phyloP scores from a whole-genome alignment of 2,797 vertebrate genomes.

The Etheostoma nigrum region DNA sequence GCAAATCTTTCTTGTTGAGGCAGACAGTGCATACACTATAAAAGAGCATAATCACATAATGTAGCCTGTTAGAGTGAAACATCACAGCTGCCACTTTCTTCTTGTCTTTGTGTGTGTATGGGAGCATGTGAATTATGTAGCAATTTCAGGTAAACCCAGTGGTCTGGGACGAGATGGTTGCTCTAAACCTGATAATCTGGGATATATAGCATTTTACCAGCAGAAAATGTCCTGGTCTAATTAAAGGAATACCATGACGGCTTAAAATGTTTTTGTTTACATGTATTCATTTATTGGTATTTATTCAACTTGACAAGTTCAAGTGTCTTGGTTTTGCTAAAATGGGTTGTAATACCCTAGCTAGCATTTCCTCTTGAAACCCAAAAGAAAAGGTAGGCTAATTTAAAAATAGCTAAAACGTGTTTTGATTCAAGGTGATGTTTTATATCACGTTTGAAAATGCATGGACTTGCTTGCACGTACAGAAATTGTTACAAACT shows the following conservation, averaged over 20 bases:
- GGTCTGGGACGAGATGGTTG: conserved; percentile 24
- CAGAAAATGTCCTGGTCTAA: neutral
- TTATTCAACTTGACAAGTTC: neutral
- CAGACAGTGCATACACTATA: conserved; percentile 32
- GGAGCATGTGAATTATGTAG: conserved; percentile 33
- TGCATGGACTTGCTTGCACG: neutral
- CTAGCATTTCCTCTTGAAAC: conserved; percentile 23
- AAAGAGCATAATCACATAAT: conserved; percentile 55
- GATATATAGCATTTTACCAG: conserved; percentile 7
- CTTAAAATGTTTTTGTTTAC: conserved; percentile 1
- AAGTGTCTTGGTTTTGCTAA: neutral
- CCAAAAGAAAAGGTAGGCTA: conserved; percentile 23
- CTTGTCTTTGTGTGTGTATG: neutral
- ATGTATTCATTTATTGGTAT: neutral
- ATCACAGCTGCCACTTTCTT: conserved; percentile 51
- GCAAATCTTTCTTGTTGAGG: conserved; percentile 44
- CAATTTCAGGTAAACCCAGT: conserved; percentile 34
- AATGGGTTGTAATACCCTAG: conserved; percentile 15
- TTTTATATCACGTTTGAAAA: conserved; percentile 6
- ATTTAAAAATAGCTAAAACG: neutral
- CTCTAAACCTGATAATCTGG: conserved; percentile 40
- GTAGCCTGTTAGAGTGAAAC: conserved; percentile 44
- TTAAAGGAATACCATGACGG: neutral
- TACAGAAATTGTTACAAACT: neutral
- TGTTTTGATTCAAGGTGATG: conserved; percentile 17